These are phyloP conservation scores for Plectropomus leopardus DNA, from an alignment of 2,113 vertebrate species.

Conservation along the genomic window DNA sequence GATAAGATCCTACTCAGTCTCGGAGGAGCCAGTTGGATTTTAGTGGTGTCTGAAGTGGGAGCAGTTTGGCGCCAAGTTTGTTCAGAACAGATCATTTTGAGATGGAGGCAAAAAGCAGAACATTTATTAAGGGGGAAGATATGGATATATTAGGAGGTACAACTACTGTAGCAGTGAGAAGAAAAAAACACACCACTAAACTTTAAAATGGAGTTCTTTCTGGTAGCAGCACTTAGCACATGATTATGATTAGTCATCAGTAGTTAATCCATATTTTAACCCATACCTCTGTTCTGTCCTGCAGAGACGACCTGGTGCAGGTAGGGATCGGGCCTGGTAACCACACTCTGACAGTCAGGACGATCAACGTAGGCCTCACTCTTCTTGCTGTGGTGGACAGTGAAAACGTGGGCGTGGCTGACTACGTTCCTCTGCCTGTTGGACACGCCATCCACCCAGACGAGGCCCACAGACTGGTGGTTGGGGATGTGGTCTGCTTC, in stretches of 20 bases:
- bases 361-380: conserved; percentile 91
- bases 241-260: too few species aligned
- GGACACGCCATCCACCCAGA: conserved; percentile 89
- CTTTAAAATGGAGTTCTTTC: too few species aligned
- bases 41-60: conserved; percentile 16
- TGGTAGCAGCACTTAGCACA: too few species aligned
- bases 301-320: conserved; percentile 95
- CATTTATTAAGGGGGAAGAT: not conserved
- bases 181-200: not conserved
- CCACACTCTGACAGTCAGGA: conserved; percentile 88
- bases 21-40: conserved; percentile 26
- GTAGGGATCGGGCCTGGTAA: conserved; percentile 89
- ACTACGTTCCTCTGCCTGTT: conserved; percentile 91
- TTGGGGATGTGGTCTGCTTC: conserved; percentile 94
- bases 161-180: not conserved
- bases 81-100: conserved; percentile 6
- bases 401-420: conserved; percentile 86
- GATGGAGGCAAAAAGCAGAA: conserved; percentile 3
- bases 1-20: conserved; percentile 40
- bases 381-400: conserved; percentile 91
- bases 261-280: not conserved
- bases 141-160: not conserved
- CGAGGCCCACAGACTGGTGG: conserved; percentile 78
- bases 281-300: conserved; percentile 17
- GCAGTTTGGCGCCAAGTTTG: conserved; percentile 14